A percentile compares a stretch with the other conserved stretches of the same genome.
Conservation (phyloP, 2,888 invertebrate species). For the Drosophila bunnanda region DNA sequence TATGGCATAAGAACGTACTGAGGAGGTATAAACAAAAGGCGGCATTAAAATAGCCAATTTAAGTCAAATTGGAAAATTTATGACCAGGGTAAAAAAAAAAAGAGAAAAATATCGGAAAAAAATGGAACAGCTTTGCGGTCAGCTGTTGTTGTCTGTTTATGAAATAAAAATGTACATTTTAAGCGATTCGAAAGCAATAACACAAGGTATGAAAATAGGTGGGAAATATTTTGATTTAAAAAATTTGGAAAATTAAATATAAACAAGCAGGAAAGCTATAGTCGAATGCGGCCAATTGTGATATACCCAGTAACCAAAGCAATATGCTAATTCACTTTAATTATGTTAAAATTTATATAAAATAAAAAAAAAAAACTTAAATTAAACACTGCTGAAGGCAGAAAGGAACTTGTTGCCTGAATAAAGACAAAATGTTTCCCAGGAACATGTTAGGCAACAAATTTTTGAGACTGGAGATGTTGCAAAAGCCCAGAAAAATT, state of each 20-base stretch:
- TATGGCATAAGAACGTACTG: constrained; percentile 49
- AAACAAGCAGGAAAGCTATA: background rate
- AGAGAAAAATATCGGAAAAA: constrained; percentile 41
- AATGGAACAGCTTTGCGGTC: constrained; percentile 28
- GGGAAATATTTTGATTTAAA: background rate
- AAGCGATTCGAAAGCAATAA: constrained; percentile 5
- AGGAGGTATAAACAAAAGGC: constrained; percentile 4
- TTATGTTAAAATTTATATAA: background rate
- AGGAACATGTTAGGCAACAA: background rate
- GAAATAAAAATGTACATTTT: constrained; percentile 4
- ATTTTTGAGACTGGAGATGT: background rate
- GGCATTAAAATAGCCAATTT: constrained; percentile 47
- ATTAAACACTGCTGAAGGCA: background rate
- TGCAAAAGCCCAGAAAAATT: background rate
- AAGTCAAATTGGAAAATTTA: constrained; percentile 59
- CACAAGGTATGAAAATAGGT: constrained; percentile 13
- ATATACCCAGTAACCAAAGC: background rate
- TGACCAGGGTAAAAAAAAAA: constrained; percentile 55
- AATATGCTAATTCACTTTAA: background rate
- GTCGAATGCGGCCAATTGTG: background rate
- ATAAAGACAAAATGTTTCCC: background rate
- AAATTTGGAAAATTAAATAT: constrained; percentile 7
- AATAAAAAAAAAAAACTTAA: background rate
- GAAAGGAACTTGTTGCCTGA: no score
- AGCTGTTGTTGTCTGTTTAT: constrained; percentile 70